Evolutionary conservation across 2,888 invertebrate species (phyloP), one percentile per base, ranked within the genome.

Genomic region (Lasioglossum marginatum): DNA sequence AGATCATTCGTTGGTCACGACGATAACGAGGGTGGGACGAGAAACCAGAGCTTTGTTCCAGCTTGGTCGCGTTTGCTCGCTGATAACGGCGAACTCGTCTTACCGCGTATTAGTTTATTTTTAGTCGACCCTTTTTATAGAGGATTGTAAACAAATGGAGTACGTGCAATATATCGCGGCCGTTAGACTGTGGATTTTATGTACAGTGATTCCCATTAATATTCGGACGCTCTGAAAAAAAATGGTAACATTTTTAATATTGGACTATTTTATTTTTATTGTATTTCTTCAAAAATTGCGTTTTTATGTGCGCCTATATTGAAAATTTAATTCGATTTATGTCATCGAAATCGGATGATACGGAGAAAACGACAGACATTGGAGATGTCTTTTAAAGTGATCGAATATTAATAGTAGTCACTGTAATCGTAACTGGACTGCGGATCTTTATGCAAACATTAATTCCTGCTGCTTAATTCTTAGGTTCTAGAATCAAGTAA

Each of bases 1-100:
- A 91, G 88, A 85, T 90, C 90, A 89, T 81, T 81, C 79, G 72
- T 79, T 79, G 63, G 27, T 72, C 43, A 37, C 40, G n/a, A 45
- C 71, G 86, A 87, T 87, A 88, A 82, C 79, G 70, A 27, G 57
- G 12, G 12, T 34, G 52, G 3, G 1, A n/a, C n/a, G 60, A 79
- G 83, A 78, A 84, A 81, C 81, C 63, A 48, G 71, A 74, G 76
- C 79, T 40, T 27, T 48, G 40, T 74, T 77, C 34, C 34, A 72
- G 40, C 48, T 45, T 4, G 12, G 43, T 16, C 45, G 40, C 34
- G 43, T 81, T 73, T 66, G 72, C 34, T 45, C 66, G 23, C 14
- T 34, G 40, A 81, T 77, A 81, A 77, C 66, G 34, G n/a, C 66
- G 23, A 63, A 34, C 31, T 19, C 23, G 40, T n/a, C 68, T n/a